Conservation (phyloP, 2,113 vertebrate species). For the Oryzias melastigma region DNA sequence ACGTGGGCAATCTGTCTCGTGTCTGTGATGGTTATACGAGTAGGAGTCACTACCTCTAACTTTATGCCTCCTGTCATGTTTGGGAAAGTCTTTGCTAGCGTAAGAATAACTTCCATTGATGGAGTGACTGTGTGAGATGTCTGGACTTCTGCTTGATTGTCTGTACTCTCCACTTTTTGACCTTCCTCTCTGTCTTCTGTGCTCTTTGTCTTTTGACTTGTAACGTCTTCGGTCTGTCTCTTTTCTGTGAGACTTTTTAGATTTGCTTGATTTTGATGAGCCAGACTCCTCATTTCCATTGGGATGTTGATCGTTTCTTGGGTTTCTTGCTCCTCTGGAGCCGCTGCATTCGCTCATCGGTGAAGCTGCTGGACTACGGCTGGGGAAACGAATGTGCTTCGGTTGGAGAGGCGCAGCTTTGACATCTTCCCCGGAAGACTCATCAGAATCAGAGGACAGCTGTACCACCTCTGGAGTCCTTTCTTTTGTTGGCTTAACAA, state of each 20-base stretch:
- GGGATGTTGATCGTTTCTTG: slow-evolving; percentile 10
- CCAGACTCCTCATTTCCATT: slow-evolving; percentile 26
- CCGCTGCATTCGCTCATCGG: slow-evolving; percentile 49
- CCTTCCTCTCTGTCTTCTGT: slow-evolving; percentile 65
- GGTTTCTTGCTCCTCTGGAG: slow-evolving; percentile 55
- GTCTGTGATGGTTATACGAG: slow-evolving; percentile 78
- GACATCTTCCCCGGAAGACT: slow-evolving; percentile 73
- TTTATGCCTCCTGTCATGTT: slow-evolving; percentile 65
- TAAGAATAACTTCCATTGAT: slow-evolving; percentile 72
- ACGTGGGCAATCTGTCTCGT: slow-evolving; percentile 73
- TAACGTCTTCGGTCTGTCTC: slow-evolving; percentile 54
- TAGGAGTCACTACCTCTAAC: slow-evolving; percentile 75
- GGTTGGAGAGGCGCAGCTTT: slow-evolving; percentile 67
- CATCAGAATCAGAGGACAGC: slow-evolving; percentile 90
- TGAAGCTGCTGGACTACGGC: slow-evolving; percentile 74
- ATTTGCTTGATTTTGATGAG: slow-evolving; percentile 21
- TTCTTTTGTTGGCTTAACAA: slow-evolving; percentile 87
- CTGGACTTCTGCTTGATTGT: slow-evolving; percentile 73
- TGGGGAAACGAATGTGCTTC: slow-evolving; percentile 76
- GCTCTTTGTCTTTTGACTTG: slow-evolving; percentile 75
- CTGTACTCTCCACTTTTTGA: slow-evolving; percentile 73
- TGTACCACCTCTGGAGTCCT: slow-evolving; percentile 93
- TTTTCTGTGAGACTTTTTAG: slow-evolving; percentile 31
- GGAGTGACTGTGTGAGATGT: slow-evolving; percentile 64
- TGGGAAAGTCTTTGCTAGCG: slow-evolving; percentile 74